Evolutionary conservation across 2,888 invertebrate species (phyloP), one percentile per base, ranked within the genome.

Genomic region (Drepanosiphum platanoidis): DNA sequence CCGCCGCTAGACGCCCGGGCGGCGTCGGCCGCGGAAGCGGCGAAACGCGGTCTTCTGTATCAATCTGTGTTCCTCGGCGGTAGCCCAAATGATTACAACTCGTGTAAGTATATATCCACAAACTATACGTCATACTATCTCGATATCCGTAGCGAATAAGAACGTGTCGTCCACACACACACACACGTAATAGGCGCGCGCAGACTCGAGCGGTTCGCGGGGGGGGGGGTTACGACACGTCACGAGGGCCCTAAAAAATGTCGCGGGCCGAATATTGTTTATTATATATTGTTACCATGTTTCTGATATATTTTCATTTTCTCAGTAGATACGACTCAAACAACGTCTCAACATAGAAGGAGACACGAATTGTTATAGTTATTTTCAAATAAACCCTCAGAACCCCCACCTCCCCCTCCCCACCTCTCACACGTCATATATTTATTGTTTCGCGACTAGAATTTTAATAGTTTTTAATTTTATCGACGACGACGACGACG

Each of bases 41-140:
- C 94, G 90, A 94, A 96, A 91, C 93, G 96, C 92, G 94, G 96
- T 90, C 94, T 95, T 90, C 92, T 94, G 88, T 96, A 96, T 92
- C 96, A 96, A 91, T 96, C 95, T 91, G 96, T 96, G 92, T 96
- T 96, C 93, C 94, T 96, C 91, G 84, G 84, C 68, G 96, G 96
- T 91, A 96, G 96, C 92, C 96, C 96, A 90, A 94, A 88, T 79
- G 88, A 88, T 86, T 88, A 88, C 87, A 88, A 88, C 88, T 88
- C 88, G 86, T 88, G 88, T 88, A 88, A 88, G 88, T 88, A 87
- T 71, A 58, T 39, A 70, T 39, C 36, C 13, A 64, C 13, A 64
- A 30, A 64, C 13, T 42, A 42, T 42, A n/a, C n/a, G n/a, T n/a
- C n/a, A n/a, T n/a, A n/a, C n/a, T n/a, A n/a, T n/a, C n/a, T n/a